phyloP scores from a whole-genome alignment of 2,797 vertebrate genomes.

The Characodon lateralis region DNA sequence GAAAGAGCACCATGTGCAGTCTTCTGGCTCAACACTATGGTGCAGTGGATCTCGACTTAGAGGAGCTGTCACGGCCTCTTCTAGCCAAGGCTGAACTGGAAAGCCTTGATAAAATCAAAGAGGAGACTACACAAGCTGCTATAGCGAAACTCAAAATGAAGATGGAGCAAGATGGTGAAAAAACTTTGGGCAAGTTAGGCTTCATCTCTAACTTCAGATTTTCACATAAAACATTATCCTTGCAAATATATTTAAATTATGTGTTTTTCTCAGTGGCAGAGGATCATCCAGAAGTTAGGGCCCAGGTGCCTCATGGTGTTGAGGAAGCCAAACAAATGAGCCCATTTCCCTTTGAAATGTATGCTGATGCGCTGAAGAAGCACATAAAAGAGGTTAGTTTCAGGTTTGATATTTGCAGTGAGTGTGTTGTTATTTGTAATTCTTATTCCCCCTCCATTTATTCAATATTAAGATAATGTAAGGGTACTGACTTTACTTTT shows the following conservation, averaged over 20 bases:
- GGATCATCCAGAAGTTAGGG: conserved; percentile 85
- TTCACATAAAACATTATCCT: not conserved
- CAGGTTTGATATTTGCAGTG: not conserved
- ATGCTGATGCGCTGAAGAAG: conserved; percentile 77
- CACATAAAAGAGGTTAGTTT: conserved; percentile 80
- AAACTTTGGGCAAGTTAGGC: conserved; percentile 49
- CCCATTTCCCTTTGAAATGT: conserved; percentile 65
- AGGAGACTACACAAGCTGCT: conserved; percentile 74
- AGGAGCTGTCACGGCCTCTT: conserved; percentile 67
- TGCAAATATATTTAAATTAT: not conserved
- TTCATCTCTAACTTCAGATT: conserved; percentile 2
- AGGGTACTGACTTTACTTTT: not conserved
- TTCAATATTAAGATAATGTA: conserved; percentile 2
- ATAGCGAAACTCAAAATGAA: conserved; percentile 76
- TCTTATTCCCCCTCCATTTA: not conserved
- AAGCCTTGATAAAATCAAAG: conserved; percentile 67
- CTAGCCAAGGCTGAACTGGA: conserved; percentile 69
- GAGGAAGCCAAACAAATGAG: conserved; percentile 61
- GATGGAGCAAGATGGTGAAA: conserved; percentile 52
- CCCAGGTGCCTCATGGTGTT: conserved; percentile 76
- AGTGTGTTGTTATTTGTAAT: not conserved
- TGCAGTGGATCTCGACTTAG: conserved; percentile 85
- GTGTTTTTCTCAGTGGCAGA: conserved; percentile 73
- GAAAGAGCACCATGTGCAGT: conserved; percentile 87
- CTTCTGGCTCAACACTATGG: conserved; percentile 85